Evolutionary conservation across 1,140 invertebrate species (phyloP).

Genomic region (Triops longicaudatus): DNA sequence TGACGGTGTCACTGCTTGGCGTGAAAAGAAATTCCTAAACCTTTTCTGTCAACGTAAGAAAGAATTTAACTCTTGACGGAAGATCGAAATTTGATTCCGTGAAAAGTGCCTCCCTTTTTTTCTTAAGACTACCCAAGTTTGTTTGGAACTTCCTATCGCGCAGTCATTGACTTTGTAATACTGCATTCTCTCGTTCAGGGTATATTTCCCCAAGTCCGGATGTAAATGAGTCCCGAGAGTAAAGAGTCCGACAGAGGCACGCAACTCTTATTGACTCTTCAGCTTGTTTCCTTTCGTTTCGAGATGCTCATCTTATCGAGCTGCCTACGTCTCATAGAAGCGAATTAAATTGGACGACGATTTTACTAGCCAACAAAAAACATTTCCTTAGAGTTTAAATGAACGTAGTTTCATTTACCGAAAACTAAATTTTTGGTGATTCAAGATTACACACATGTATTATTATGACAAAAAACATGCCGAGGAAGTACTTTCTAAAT

Average conservation of each 20-base stretch:
- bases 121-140: background rate
- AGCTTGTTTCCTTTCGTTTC: background rate
- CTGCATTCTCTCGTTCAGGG: background rate
- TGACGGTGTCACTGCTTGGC: conserved; percentile 42
- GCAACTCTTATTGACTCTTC: background rate
- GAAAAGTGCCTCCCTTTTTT: no score
- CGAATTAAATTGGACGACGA: no score
- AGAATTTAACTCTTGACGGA: background rate
- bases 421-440: no score
- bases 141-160: background rate
- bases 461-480: background rate
- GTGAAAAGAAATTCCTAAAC: conserved; percentile 45
- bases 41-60: background rate
- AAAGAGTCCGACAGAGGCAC: background rate
- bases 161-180: background rate
- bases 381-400: no score
- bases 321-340: background rate
- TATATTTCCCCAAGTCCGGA: background rate
- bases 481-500: background rate
- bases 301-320: background rate
- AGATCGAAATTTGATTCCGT: background rate
- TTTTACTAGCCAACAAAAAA: no score
- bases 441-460: no score
- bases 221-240: background rate
- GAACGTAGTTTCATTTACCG: no score